Conservation (phyloP, 2,888 invertebrate genomes). For the Lordiphosa andalusiaca region DNA sequence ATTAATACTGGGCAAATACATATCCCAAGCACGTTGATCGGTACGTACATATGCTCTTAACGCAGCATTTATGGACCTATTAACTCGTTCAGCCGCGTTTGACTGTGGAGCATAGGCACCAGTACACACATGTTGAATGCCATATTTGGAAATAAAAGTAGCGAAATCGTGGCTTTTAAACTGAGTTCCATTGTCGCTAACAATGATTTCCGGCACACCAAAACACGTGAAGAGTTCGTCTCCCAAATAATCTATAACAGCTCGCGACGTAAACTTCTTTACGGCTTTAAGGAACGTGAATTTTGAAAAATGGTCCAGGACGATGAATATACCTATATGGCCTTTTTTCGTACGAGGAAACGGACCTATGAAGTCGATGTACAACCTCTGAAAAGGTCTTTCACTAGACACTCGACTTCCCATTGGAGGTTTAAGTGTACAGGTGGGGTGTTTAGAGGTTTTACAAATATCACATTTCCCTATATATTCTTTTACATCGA, state of each 20-base stretch:
- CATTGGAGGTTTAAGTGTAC: constrained; percentile 1
- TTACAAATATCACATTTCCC: not conserved
- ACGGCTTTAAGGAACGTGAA: constrained; percentile 2
- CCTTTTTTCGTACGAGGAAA: not conserved
- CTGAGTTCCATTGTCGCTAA: no score
- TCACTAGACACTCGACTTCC: not conserved
- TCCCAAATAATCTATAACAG: not conserved
- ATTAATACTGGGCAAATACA: no score
- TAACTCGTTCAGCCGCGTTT: no score
- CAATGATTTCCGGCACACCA: no score
- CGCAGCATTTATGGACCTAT: no score
- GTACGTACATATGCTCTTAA: no score
- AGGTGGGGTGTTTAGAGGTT: constrained; percentile 1
- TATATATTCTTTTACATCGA: not conserved
- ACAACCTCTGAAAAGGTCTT: no score
- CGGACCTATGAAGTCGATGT: not conserved
- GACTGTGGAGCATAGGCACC: no score
- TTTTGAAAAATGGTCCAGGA: constrained; percentile 3
- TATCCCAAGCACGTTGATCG: no score
- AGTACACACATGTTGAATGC: no score
- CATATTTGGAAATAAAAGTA: no score
- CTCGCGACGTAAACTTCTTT: not conserved
- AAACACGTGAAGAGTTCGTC: constrained; percentile 1
- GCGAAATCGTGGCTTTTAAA: constrained; percentile 3
- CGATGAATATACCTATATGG: not conserved